Base-by-base conservation (phyloP, 1,140 invertebrate species). In the Elymnias hypermnestra region DNA sequence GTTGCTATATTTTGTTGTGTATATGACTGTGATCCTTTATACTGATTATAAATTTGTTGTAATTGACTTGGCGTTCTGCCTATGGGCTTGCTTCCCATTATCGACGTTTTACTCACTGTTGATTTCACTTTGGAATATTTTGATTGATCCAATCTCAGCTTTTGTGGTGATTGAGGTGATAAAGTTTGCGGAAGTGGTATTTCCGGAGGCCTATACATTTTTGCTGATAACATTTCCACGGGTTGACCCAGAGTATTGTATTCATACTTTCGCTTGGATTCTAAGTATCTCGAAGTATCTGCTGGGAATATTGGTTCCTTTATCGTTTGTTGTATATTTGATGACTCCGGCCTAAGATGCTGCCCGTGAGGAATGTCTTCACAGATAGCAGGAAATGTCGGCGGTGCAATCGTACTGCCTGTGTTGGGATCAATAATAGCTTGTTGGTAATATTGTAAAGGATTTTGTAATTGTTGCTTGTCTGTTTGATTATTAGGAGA, bases 241-340 rank as follows among this genome's bases (percentile, higher is more conserved):
- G 74, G 74, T 43, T 84, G 78, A 3, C 78, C 81, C 6, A 84
- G 48, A 9, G 72, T 81, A 19, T 84, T 84, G 25, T 70, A 81
- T 13, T 59, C 37, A 17, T 62, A 62, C 38, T 51, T 58, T 38
- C 49, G 33, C 8, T 47, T 38, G 23, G 25, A 19, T 29, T 39
- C 12, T 6, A 33, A 12, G 39, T 56, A 62, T 36, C 45, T 61
- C 22, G 72, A 65, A 22, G 46, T 61, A 37, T 81, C 66, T 3
- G 36, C 74, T 25, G 76, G 73, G 8, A 64, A 63, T 53, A 81
- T 71, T 5, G 70, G 69, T 15, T 78, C 78, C 46, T 63, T 76
- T 12, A 52, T 58, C 29, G 49, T 57, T 48, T 44, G 40, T 22
- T 59, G 49, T 9, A 9, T 15, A 35, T 42, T 45, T 9, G 53